Evolutionary conservation across 2,113 vertebrate genomes (phyloP).

Genomic region (Lathamus discolor): DNA sequence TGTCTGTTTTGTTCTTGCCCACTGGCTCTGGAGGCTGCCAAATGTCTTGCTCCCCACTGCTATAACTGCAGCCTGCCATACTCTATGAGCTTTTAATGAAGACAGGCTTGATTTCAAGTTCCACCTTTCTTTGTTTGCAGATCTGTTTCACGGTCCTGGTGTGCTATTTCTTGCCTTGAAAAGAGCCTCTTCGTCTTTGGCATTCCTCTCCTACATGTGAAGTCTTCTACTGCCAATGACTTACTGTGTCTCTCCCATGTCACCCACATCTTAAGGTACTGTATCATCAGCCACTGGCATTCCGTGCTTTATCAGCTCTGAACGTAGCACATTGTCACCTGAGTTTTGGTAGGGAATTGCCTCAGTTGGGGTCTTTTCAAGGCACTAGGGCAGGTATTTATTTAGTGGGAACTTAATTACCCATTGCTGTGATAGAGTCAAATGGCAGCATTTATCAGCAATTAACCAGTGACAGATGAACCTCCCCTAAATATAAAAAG

Average conservation of each 20-base stretch:
- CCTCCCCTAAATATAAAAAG: constrained; percentile 46
- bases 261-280: not conserved
- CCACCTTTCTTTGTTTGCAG: not conserved
- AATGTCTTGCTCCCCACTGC: not conserved
- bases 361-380: constrained; percentile 40
- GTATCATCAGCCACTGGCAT: not conserved
- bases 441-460: constrained; percentile 69
- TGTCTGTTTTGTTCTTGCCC: not conserved
- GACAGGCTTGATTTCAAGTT: not conserved
- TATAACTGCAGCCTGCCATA: not conserved
- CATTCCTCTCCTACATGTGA: not conserved
- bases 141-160: not conserved
- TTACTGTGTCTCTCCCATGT: not conserved
- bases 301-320: not conserved
- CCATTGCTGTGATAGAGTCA: constrained; percentile 41
- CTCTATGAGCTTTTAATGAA: not conserved
- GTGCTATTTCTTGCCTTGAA: not conserved
- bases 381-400: constrained; percentile 8
- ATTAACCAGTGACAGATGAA: constrained; percentile 54
- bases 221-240: not conserved
- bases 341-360: not conserved
- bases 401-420: constrained; percentile 59
- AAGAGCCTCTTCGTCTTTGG: not conserved
- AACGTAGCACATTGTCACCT: not conserved
- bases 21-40: not conserved